phyloP scores from a whole-genome alignment of 2,113 vertebrate genomes.

The Chlorocebus sabaeus region DNA sequence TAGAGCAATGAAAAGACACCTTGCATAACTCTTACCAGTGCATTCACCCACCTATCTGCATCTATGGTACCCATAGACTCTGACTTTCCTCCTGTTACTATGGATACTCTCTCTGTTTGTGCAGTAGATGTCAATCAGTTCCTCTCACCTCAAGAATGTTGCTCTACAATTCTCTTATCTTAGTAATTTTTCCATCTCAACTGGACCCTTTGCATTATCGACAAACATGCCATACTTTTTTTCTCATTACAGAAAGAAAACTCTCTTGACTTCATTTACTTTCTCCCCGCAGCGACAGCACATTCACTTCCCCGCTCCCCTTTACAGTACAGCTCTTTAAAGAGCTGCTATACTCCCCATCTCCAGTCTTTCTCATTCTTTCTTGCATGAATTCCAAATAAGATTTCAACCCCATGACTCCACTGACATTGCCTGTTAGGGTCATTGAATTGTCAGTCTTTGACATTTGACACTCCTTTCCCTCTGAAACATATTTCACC shows the following conservation, averaged over 20 bases:
- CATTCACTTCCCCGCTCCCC: background rate
- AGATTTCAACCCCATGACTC: background rate
- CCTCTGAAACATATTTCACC: background rate
- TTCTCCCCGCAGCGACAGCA: background rate
- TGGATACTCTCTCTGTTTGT: background rate
- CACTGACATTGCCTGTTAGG: background rate
- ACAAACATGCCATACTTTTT: background rate
- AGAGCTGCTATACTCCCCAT: background rate
- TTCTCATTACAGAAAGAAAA: background rate
- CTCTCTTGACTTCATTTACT: background rate
- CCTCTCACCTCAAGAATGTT: background rate
- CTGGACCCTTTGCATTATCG: background rate
- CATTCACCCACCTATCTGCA: background rate
- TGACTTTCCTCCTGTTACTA: background rate
- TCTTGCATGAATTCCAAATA: background rate
- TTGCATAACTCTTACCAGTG: background rate
- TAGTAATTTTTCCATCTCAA: background rate
- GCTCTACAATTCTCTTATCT: background rate
- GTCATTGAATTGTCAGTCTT: background rate
- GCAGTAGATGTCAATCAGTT: background rate
- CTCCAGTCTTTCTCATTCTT: background rate
- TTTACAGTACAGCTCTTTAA: background rate
- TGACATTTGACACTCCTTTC: background rate
- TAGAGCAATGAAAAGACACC: background rate
- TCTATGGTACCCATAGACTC: accelerated